Conservation (phyloP, 2,888 invertebrate genomes). For the Pristionchus arcanus region DNA sequence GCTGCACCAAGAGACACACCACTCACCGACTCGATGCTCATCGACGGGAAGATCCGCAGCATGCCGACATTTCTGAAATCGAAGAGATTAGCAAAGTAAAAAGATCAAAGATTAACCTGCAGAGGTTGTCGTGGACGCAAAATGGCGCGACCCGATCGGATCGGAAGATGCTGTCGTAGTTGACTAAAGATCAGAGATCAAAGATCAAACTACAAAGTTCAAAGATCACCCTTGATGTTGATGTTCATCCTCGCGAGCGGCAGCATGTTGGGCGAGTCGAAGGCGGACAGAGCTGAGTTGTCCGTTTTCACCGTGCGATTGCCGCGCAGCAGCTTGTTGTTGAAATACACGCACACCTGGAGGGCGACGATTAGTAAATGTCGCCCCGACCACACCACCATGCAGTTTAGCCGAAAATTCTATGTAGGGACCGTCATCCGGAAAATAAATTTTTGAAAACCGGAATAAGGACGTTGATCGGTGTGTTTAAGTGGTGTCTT, state of each 20-base stretch:
- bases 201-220: constrained; percentile 15
- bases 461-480: too few relatives aligned
- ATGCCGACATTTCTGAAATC: constrained; percentile 87
- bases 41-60: constrained; percentile 92
- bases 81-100: not conserved
- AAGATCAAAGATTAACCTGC: constrained; percentile 76
- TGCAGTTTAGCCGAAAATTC: not conserved
- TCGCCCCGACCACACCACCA: not conserved
- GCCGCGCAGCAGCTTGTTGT: constrained; percentile 90
- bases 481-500: too few relatives aligned
- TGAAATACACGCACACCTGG: constrained; percentile 88
- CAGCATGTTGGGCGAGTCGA: constrained; percentile 90
- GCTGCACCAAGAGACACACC: not conserved
- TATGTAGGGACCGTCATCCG: too few relatives aligned
- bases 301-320: constrained; percentile 87
- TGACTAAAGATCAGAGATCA: constrained; percentile 82
- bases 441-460: too few relatives aligned
- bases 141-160: constrained; percentile 83
- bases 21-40: constrained; percentile 86
- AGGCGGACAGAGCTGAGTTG: constrained; percentile 86
- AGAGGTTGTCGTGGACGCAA: constrained; percentile 86
- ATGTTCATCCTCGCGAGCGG: constrained; percentile 90
- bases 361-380: constrained; percentile 43
- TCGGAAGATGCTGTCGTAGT: constrained; percentile 85
- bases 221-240: constrained; percentile 84